Base-by-base conservation (phyloP, 2,797 vertebrate species). In the Prionace glauca region DNA sequence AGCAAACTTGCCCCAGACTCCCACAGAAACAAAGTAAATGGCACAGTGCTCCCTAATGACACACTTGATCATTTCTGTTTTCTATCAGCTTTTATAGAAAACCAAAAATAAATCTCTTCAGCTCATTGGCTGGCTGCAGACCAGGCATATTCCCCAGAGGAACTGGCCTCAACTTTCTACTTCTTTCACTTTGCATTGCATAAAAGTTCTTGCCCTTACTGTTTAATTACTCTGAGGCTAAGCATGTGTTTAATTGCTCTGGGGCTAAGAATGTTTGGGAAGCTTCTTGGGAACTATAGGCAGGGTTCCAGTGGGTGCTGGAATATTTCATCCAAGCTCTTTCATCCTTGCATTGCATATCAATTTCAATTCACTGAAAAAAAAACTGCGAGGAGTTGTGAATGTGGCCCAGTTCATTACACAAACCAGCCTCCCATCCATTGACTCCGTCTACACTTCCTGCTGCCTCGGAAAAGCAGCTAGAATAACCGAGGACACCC, bases 51-150 rank as follows among this genome's bases (percentile, higher is more conserved):
- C 90, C 90, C 93, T 56, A 56, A 77, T 74, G 93, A 77, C 93
- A 56, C 45, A 77, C 45, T 26, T 32, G 93, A n/a, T 71, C 16
- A 14, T 77, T 95, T 77, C 93, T 95, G 93, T 72, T 95, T 95
- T 95, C 45, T 77, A 36, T 95, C 93, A 95, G 71, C 41, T n/a
- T 67, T 95, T 95, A 74, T 94, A 77, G 50, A 50, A 56, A 69
- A 77, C 93, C 72, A 56, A 95, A 77, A 74, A 95, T 95, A 95
- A 77, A 95, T 77, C 69, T 77, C 24, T 32, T 56, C 2, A 74
- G 72, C 29, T 94, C 45, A 32, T 69, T 95, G 93, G 93, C 26
- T 56, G 71, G 71, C 26, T 77, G 26, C 72, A 56, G 12, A 12
- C 11, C 26, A 60, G 22, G 29, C 90, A 92, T 67, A 1, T 12